phyloP scores from a whole-genome alignment of 2,113 vertebrate species.

The Gracilinanus agilis region DNA sequence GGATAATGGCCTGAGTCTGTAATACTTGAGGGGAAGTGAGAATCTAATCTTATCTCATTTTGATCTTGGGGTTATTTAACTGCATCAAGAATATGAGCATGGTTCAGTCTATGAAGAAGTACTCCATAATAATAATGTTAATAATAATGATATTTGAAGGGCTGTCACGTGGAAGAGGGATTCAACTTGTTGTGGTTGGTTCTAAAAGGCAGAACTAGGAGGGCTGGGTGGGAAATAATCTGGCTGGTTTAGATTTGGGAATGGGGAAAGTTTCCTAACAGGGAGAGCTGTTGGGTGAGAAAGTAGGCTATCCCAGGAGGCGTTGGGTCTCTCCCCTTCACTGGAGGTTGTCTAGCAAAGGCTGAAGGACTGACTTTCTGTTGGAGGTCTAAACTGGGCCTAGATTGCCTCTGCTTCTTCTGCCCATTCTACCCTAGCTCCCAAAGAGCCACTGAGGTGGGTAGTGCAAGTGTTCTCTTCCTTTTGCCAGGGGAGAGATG shows the following conservation, averaged over 20 bases:
- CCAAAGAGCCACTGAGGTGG: background rate
- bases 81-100: conserved; percentile 25
- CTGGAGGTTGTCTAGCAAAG: background rate
- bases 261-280: background rate
- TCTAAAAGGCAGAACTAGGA: background rate
- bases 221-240: background rate
- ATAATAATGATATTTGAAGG: background rate
- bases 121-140: background rate
- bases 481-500: background rate
- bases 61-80: conserved; percentile 60
- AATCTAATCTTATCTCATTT: conserved; percentile 38
- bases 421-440: background rate
- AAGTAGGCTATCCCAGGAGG: background rate
- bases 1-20: conserved; percentile 40
- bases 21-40: conserved; percentile 39
- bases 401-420: background rate
- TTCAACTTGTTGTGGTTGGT: background rate
- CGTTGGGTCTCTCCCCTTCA: background rate
- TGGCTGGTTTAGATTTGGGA: background rate
- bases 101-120: conserved; percentile 37
- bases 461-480: background rate
- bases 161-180: background rate
- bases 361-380: background rate
- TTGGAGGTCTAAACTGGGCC: background rate
- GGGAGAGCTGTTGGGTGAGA: background rate